phyloP scores from a whole-genome alignment of 2,113 vertebrate species.

The Amphiprion percula region DNA sequence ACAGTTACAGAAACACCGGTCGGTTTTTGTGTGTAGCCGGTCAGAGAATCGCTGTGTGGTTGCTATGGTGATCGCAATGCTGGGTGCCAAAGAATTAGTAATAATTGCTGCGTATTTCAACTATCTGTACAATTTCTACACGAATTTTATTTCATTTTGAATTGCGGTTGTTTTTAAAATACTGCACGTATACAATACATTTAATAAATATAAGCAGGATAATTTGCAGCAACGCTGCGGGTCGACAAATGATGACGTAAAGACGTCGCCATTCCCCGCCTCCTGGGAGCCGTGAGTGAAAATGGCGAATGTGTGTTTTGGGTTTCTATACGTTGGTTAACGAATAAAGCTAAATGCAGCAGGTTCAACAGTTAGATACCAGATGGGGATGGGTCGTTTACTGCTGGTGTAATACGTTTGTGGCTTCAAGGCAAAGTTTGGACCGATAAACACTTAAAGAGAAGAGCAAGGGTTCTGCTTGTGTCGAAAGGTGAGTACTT shows the following conservation, averaged over 20 bases:
- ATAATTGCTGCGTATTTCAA: too few species aligned
- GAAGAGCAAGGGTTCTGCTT: neutral
- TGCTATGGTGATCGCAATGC: too few species aligned
- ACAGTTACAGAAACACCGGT: too few species aligned
- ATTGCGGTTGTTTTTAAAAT: too few species aligned
- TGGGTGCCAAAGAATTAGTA: too few species aligned
- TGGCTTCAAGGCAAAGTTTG: neutral
- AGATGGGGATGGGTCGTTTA: too few species aligned
- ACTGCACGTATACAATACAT: too few species aligned
- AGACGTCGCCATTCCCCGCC: neutral
- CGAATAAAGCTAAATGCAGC: neutral
- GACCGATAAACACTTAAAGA: neutral
- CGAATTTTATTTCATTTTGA: too few species aligned
- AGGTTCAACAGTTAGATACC: accelerated
- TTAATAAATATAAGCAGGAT: too few species aligned
- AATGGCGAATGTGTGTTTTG: conserved; percentile 29
- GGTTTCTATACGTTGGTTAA: neutral
- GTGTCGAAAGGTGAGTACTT: conserved; percentile 15
- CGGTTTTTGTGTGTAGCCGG: too few species aligned
- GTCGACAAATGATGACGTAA: neutral
- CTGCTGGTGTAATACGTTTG: neutral
- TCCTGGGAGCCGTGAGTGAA: neutral
- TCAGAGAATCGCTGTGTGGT: too few species aligned
- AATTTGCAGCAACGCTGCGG: neutral
- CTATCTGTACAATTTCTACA: too few species aligned